A percentile compares a stretch with the other conserved stretches of the same genome.
phyloP scores from a whole-genome alignment of 2,797 vertebrate species.

The Brachyalestes nurse region DNA sequence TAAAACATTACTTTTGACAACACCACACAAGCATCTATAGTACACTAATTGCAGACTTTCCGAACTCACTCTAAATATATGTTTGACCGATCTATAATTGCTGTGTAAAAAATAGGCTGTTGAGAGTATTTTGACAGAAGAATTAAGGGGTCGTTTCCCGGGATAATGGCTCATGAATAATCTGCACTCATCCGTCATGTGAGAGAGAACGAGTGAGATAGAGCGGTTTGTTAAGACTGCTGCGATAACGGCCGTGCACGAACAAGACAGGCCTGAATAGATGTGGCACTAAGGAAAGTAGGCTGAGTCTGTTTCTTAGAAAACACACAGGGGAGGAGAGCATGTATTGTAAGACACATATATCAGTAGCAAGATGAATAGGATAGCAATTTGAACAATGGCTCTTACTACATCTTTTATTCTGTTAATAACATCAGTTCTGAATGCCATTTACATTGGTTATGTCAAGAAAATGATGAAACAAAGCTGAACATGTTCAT shows the following conservation, averaged over 20 bases:
- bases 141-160: conserved; percentile 57
- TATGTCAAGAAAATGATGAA: no score
- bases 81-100: conserved; percentile 34
- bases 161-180: conserved; percentile 59
- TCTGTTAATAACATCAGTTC: no score
- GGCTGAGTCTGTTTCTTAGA: neutral
- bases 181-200: conserved; percentile 65
- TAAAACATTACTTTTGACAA: neutral
- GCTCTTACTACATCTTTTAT: no score
- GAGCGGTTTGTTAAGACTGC: conserved; percentile 63
- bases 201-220: conserved; percentile 15
- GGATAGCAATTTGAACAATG: no score
- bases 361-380: neutral
- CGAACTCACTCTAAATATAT: conserved; percentile 13
- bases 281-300: neutral
- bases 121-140: conserved; percentile 52
- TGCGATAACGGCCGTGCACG: conserved; percentile 65
- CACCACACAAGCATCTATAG: neutral
- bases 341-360: neutral
- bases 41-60: neutral
- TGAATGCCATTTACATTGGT: no score
- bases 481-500: no score
- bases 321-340: neutral
- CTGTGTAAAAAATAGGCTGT: conserved; percentile 7
- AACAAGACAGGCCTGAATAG: conserved; percentile 15